Conservation (phyloP, 2,797 vertebrate genomes). For the Mastacembelus armatus region DNA sequence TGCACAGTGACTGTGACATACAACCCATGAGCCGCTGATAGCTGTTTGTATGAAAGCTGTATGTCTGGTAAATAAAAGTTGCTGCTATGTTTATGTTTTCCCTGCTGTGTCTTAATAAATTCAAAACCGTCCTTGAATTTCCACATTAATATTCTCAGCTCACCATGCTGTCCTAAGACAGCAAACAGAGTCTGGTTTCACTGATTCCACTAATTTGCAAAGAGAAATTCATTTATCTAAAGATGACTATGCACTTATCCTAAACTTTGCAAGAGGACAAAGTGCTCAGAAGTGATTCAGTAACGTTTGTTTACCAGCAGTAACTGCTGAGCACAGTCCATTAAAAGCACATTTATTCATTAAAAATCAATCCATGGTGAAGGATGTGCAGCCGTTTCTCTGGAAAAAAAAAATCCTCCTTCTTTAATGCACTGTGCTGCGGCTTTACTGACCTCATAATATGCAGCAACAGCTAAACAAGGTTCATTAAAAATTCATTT, state of each 20-base stretch:
- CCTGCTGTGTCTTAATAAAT: too few relatives aligned
- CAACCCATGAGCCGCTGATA: too few relatives aligned
- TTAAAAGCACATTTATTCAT: slow-evolving; percentile 24
- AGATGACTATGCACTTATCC: background rate
- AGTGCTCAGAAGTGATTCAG: background rate
- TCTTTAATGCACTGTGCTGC: background rate
- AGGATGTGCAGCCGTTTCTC: background rate
- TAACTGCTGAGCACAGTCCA: slow-evolving; percentile 26
- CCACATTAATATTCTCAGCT: too few relatives aligned
- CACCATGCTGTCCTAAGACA: too few relatives aligned
- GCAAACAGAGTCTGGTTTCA: background rate
- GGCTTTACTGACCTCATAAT: slow-evolving; percentile 4
- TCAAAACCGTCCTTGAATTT: too few relatives aligned
- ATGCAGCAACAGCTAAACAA: background rate
- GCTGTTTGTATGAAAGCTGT: too few relatives aligned
- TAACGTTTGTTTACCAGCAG: background rate
- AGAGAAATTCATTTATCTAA: background rate
- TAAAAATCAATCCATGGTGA: background rate
- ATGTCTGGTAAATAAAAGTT: too few relatives aligned
- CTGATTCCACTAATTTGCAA: background rate
- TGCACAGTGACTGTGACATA: too few relatives aligned
- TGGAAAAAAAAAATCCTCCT: too few relatives aligned
- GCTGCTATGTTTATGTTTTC: too few relatives aligned
- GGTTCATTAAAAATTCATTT: slow-evolving; percentile 53
- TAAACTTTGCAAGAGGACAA: background rate